Conservation (phyloP, 2,888 invertebrate species). For the Macaria notata region DNA sequence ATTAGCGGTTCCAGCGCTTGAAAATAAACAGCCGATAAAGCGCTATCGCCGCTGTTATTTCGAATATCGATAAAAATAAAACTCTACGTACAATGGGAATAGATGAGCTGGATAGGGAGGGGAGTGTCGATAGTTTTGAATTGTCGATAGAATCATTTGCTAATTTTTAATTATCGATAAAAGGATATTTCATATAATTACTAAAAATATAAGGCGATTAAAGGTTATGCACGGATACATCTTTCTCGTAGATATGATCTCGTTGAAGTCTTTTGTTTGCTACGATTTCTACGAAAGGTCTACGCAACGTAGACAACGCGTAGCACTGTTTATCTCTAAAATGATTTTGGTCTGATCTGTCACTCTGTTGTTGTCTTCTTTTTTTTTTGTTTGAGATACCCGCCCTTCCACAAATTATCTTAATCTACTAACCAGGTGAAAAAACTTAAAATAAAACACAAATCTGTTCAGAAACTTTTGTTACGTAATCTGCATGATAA, state of each 20-base stretch:
- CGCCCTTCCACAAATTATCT: no score
- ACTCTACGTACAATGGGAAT: constrained; percentile 39
- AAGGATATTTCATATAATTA: neutral
- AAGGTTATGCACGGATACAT: no score
- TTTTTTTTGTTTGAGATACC: no score
- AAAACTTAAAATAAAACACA: no score
- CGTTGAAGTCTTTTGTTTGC: neutral
- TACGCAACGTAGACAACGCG: constrained; percentile 34
- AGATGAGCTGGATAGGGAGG: constrained; percentile 40
- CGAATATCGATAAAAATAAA: constrained; percentile 55
- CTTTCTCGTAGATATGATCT: no score
- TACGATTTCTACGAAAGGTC: constrained; percentile 5
- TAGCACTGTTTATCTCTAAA: constrained; percentile 18
- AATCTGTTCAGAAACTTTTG: no score
- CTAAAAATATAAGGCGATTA: neutral
- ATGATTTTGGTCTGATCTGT: no score
- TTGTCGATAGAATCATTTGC: neutral
- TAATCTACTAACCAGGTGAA: no score
- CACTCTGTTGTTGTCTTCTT: no score
- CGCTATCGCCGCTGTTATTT: constrained; percentile 54
- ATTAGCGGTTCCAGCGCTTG: constrained; percentile 31
- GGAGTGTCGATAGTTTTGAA: constrained; percentile 22
- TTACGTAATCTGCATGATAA: no score
- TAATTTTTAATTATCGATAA: neutral
- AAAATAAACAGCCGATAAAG: constrained; percentile 56